Evolutionary conservation across 1,140 invertebrate genomes (phyloP).

Genomic region (Mylabris phalerata): DNA sequence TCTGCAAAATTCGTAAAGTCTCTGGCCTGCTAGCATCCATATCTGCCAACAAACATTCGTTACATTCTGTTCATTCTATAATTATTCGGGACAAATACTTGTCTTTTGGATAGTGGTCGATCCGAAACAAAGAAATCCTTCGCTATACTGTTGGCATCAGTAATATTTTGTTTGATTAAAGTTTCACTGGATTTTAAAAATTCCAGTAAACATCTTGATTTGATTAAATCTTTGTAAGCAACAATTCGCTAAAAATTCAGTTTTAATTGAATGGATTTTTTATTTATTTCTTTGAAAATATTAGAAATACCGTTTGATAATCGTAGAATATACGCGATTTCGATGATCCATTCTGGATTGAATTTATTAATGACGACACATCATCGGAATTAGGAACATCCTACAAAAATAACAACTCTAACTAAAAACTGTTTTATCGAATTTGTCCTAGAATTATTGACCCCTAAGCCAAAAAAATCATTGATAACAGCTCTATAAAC

Average conservation of each 20-base stretch:
- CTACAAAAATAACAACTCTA: slow-evolving; percentile 7
- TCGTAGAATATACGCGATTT: slow-evolving; percentile 30
- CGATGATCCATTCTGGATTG: slow-evolving; percentile 7
- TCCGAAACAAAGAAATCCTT: slow-evolving; percentile 26
- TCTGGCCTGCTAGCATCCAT: slow-evolving; percentile 29
- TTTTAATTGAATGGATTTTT: too few species aligned
- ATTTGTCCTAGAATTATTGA: slow-evolving; percentile 15
- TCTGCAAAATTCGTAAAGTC: slow-evolving; percentile 33
- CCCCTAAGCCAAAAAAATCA: neutral
- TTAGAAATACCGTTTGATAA: slow-evolving; percentile 31
- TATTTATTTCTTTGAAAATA: neutral
- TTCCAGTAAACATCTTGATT: slow-evolving; percentile 31
- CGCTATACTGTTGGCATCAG: slow-evolving; percentile 11
- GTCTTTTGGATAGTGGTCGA: slow-evolving; percentile 27
- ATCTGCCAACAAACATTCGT: slow-evolving; percentile 17
- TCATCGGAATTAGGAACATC: slow-evolving; percentile 6
- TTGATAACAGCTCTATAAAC: too few species aligned
- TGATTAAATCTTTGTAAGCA: slow-evolving; percentile 31
- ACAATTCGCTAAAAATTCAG: slow-evolving; percentile 25
- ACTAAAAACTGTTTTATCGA: slow-evolving; percentile 10
- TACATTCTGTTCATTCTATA: neutral
- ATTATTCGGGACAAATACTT: slow-evolving; percentile 17
- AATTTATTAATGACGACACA: slow-evolving; percentile 1
- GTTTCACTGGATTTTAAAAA: slow-evolving; percentile 26
- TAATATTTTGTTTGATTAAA: slow-evolving; percentile 20